These are phyloP conservation scores for Phalacrocorax brasilianus DNA, from an alignment of 2,113 vertebrate genomes.

Conservation along the genomic window DNA sequence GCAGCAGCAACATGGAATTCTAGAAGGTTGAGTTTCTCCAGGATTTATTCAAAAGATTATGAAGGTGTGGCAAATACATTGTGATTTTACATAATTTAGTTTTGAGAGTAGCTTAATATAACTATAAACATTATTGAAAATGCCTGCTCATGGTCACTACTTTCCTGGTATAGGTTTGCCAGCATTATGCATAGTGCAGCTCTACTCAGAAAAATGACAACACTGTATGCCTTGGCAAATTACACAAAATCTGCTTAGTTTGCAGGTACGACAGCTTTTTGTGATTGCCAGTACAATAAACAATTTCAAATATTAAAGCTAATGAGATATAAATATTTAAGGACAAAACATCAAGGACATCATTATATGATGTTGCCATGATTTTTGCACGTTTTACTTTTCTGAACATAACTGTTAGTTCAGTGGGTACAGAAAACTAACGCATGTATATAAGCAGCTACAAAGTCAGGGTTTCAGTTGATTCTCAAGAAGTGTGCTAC, in stretches of 20 bases:
- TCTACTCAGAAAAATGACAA: constrained; percentile 29
- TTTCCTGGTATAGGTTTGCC: constrained; percentile 56
- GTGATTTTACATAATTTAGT: constrained; percentile 65
- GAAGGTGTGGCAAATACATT: constrained; percentile 66
- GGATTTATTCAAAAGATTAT: constrained; percentile 75
- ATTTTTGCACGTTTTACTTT: neutral
- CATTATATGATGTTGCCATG: neutral
- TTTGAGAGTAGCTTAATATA: constrained; percentile 31
- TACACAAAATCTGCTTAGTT: neutral
- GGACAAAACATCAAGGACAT: constrained; percentile 4
- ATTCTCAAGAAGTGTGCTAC: neutral
- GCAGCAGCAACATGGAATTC: constrained; percentile 54
- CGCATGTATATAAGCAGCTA: neutral
- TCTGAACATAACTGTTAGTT: neutral
- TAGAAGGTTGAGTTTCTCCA: constrained; percentile 52
- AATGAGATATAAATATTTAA: constrained; percentile 10
- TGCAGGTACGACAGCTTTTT: neutral
- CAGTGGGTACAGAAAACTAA: neutral
- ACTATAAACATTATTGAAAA: constrained; percentile 70
- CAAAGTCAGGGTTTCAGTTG: neutral
- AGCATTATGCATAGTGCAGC: constrained; percentile 22
- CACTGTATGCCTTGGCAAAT: constrained; percentile 1
- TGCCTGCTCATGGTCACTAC: constrained; percentile 31
- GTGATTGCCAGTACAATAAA: constrained; percentile 8
- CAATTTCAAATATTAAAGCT: constrained; percentile 10